Conservation (phyloP, 2,888 invertebrate species). For the Ernsta delagoae region DNA sequence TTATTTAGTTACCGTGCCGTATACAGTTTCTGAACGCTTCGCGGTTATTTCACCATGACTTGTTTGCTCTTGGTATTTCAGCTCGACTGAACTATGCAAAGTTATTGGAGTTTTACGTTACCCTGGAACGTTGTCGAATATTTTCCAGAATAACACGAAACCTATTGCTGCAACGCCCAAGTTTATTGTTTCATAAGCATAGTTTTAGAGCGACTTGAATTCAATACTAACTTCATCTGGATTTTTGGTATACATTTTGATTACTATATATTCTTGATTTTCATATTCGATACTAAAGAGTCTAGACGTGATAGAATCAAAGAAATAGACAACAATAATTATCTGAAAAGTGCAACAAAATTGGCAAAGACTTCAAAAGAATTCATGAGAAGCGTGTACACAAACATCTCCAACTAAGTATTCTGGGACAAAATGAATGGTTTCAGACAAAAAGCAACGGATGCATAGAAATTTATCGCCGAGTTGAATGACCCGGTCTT, state of each 20-base stretch:
- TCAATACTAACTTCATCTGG: no score
- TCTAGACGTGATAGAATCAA: conserved; percentile 19
- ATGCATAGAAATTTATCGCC: conserved; percentile 18
- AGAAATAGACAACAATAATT: background rate
- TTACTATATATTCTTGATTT: background rate
- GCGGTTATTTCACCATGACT: background rate
- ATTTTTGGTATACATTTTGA: no score
- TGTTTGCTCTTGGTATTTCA: background rate
- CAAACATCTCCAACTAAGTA: conserved; percentile 12
- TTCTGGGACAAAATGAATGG: conserved; percentile 16
- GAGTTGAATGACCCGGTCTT: conserved; percentile 20
- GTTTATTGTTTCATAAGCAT: no score
- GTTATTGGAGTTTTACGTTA: background rate
- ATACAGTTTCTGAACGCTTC: background rate
- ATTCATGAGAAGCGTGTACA: conserved; percentile 13
- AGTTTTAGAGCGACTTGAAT: no score
- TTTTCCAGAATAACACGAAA: background rate
- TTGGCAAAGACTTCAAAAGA: background rate
- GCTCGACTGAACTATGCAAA: background rate
- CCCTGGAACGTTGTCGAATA: background rate
- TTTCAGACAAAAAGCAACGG: conserved; percentile 7
- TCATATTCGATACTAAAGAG: background rate
- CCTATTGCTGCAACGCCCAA: no score
- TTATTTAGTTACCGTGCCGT: no score
- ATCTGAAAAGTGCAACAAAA: background rate